phyloP scores from a whole-genome alignment of 2,113 vertebrate species.

The Otus sunia region DNA sequence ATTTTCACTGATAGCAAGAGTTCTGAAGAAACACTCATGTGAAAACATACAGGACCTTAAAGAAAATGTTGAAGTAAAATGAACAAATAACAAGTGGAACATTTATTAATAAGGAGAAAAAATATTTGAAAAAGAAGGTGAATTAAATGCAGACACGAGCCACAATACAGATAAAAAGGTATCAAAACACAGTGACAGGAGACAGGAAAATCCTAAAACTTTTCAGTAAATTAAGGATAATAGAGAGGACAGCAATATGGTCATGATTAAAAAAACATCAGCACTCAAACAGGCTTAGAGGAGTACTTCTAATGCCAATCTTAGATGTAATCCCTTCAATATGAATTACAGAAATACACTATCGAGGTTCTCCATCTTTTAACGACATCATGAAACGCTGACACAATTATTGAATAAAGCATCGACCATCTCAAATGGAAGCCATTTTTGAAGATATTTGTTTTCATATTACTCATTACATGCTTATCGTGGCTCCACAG shows the following conservation, averaged over 20 bases:
- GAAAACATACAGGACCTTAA: neutral
- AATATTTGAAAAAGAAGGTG: neutral
- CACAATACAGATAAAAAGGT: neutral
- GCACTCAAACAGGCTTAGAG: neutral
- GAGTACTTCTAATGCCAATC: neutral
- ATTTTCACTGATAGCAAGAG: neutral
- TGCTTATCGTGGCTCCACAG: neutral
- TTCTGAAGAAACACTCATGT: neutral
- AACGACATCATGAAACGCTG: neutral
- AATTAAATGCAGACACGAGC: neutral
- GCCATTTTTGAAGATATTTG: neutral
- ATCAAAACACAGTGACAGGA: neutral
- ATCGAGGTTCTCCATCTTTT: neutral
- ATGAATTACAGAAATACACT: rapidly evolving
- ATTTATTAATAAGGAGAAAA: neutral
- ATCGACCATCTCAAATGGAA: neutral
- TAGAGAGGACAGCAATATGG: neutral
- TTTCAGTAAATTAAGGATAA: neutral
- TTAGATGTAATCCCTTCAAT: neutral
- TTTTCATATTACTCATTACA: neutral
- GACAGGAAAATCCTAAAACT: neutral
- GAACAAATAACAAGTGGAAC: neutral
- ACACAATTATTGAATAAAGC: neutral
- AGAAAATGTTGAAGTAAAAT: neutral
- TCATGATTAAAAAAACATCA: neutral